Evolutionary conservation across 2,797 vertebrate genomes (phyloP).

Genomic region (Alectoris magna): DNA sequence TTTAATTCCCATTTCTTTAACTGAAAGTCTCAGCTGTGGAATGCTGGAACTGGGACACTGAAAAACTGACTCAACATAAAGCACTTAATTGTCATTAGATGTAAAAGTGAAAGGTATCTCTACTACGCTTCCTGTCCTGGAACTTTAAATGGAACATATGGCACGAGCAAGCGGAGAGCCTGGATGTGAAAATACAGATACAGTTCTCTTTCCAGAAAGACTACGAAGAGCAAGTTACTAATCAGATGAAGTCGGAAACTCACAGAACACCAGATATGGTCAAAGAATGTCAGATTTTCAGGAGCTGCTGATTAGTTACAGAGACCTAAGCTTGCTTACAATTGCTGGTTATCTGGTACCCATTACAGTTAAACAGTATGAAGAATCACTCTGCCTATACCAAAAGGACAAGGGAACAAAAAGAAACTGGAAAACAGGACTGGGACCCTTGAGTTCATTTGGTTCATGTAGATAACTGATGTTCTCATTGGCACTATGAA

Average conservation of each 20-base stretch:
- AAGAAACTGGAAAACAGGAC: not conserved
- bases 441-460: not conserved
- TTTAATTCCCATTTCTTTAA: slow-evolving; percentile 31
- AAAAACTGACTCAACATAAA: slow-evolving; percentile 46
- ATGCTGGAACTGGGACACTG: slow-evolving; percentile 27
- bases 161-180: slow-evolving; percentile 25
- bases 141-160: slow-evolving; percentile 59
- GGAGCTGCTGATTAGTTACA: slow-evolving; percentile 39
- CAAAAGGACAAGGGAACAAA: slow-evolving; percentile 6
- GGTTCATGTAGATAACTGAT: not conserved
- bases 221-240: slow-evolving; percentile 1
- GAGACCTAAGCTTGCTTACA: slow-evolving; percentile 10
- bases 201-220: slow-evolving; percentile 34
- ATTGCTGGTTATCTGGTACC: not conserved
- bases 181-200: slow-evolving; percentile 53
- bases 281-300: slow-evolving; percentile 40
- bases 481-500: slow-evolving; percentile 14
- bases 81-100: slow-evolving; percentile 40
- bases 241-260: slow-evolving; percentile 34
- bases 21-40: slow-evolving; percentile 6
- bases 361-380: not conserved
- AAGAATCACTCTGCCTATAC: not conserved
- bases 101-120: slow-evolving; percentile 48
- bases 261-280: slow-evolving; percentile 48
- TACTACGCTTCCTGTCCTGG: slow-evolving; percentile 39